phyloP scores from a whole-genome alignment of 23 tunicate species.

The Phallusia fumigata region DNA sequence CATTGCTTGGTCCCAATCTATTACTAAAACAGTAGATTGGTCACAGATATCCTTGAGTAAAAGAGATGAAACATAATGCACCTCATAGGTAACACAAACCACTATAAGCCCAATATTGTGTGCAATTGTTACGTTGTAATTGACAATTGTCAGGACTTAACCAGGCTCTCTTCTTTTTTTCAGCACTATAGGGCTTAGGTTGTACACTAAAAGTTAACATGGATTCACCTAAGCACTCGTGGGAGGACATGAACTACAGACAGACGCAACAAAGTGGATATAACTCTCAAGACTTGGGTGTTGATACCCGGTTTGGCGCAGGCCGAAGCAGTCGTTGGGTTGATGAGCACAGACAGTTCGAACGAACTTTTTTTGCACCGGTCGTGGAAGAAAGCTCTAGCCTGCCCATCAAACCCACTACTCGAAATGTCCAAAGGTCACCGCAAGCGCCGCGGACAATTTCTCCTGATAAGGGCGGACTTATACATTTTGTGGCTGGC shows the following conservation, averaged over 20 bases:
- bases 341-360: neutral
- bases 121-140: no score
- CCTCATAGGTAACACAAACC: no score
- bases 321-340: neutral
- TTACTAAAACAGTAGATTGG: no score
- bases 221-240: neutral
- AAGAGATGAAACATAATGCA: no score
- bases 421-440: neutral
- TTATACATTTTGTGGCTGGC: conserved; percentile 54
- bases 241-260: neutral
- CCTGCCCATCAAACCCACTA: neutral
- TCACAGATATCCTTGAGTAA: no score
- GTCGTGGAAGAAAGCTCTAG: neutral
- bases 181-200: neutral
- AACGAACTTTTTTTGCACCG: neutral
- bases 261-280: neutral
- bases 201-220: neutral
- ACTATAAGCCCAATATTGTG: no score
- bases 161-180: neutral
- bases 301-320: neutral
- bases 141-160: no score
- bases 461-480: conserved; percentile 2
- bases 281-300: neutral
- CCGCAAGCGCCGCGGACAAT: neutral
- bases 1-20: no score